These are phyloP conservation scores for Idris sp. DNA, from an alignment of 1,140 invertebrate species.

Conservation along the genomic window DNA sequence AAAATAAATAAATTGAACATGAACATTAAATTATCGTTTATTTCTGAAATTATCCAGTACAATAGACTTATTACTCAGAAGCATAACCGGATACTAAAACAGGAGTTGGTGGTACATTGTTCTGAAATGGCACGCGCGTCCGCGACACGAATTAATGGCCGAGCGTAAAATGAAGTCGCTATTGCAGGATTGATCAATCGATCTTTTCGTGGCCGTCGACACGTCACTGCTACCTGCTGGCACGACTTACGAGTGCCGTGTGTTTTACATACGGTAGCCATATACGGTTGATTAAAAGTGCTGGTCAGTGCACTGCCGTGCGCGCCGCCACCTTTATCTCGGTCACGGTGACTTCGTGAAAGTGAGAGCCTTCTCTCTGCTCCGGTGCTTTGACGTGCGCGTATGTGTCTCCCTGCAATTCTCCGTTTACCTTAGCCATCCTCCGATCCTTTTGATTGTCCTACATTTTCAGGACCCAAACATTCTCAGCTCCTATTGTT, in stretches of 20 bases:
- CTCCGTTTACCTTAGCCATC: constrained; percentile 43
- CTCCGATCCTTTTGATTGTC: constrained; percentile 54
- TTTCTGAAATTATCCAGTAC: too few species aligned
- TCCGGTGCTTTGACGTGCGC: constrained; percentile 59
- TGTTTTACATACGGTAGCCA: constrained; percentile 61
- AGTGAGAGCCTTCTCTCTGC: constrained; percentile 74
- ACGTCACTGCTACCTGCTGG: constrained; percentile 61
- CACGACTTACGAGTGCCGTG: constrained; percentile 22
- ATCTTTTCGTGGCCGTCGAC: constrained; percentile 67
- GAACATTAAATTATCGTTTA: too few species aligned
- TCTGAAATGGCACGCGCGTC: background rate
- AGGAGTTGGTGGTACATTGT: constrained; percentile 3
- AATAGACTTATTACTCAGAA: constrained; percentile 4
- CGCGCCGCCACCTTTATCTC: constrained; percentile 73
- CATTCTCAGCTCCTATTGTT: constrained; percentile 49
- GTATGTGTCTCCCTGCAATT: constrained; percentile 45
- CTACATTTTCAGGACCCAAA: constrained; percentile 54
- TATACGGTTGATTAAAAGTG: constrained; percentile 62
- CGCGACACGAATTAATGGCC: constrained; percentile 14
- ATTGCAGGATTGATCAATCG: constrained; percentile 70
- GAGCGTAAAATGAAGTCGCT: constrained; percentile 49
- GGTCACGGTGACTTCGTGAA: constrained; percentile 77
- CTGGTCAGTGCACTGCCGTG: constrained; percentile 56
- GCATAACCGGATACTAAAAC: constrained; percentile 5
- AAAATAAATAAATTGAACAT: too few species aligned